Base-by-base conservation (phyloP, 37 sponge, comb jelly and placozoan genomes). In the Mnemiopsis leidyi region DNA sequence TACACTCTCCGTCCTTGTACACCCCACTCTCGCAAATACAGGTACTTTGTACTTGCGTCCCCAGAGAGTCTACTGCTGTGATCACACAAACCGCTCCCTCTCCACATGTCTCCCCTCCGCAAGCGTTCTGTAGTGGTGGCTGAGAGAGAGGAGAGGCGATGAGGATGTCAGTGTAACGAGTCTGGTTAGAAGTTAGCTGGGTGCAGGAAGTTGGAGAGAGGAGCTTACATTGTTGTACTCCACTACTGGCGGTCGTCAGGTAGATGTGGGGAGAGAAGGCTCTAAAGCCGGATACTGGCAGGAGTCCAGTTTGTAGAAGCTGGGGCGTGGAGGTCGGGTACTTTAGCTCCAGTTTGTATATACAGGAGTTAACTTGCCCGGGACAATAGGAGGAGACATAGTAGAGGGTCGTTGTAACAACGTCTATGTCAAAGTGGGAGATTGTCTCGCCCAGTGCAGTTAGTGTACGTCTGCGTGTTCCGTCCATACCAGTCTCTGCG, bases 351-450 rank as follows among this genome's bases (percentile, higher is more conserved):
- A 16, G 30, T 36, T 31, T 77, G 35, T 31, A 77, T 20, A 77
- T 16, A 32, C 79, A 77, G 36, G 36, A 32, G 35, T 77, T 18
- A 20, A 1, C 20, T 18, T 5, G 61, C 20, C 18, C 34, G 32
- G 34, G 3, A 32, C 79, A 77, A 18, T 26, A 77, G 32, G 26
- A 13, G 0, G 79, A 31, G 79, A 77, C 33, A 25, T 85, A 85
- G 40, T 40, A 40, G 61, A 85, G 90, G 23, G 61, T 40, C 29
- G n/a, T 32, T 0, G 61, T 23, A 2, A 37, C 5, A 18, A 39
- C 25, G 2, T 85, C 90, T 1, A 85, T 85, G 29, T 85, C 90
- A 37, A 85, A 85, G 61, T 85, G 90, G 0, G 90, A 85, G 36
- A 85, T 61, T 5, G 39, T 37, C 61, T 85, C 90, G 24, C 61